phyloP scores from a whole-genome alignment of 2,113 vertebrate species.

The Gavia stellata region DNA sequence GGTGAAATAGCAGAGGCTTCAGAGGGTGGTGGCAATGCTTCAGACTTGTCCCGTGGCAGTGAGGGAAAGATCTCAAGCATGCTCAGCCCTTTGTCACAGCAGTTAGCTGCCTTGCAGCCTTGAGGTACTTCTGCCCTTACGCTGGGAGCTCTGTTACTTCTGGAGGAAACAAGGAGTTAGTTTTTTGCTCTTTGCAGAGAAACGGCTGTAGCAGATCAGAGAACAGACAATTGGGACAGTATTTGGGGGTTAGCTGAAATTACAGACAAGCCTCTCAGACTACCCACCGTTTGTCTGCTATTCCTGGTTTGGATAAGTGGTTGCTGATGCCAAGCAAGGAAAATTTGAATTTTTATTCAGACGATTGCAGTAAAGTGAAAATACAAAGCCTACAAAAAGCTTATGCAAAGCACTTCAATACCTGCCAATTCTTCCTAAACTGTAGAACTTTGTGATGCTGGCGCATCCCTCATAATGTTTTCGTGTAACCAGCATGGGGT shows the following conservation, averaged over 20 bases:
- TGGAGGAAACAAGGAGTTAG: neutral
- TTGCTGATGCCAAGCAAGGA: neutral
- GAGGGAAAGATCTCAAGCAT: neutral
- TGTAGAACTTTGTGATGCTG: neutral
- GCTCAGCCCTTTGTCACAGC: neutral
- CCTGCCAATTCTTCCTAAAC: neutral
- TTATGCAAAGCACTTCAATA: neutral
- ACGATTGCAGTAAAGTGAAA: neutral
- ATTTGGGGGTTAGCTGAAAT: neutral
- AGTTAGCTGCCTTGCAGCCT: neutral
- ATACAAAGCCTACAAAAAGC: neutral
- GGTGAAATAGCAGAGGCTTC: slow-evolving; percentile 63
- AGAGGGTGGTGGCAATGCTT: neutral
- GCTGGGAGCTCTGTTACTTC: neutral
- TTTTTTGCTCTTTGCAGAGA: neutral
- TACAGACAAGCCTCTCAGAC: neutral
- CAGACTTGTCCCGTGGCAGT: neutral
- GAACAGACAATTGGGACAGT: neutral
- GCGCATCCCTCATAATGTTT: neutral
- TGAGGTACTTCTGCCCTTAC: neutral
- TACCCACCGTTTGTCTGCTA: neutral
- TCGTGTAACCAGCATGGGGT: neutral
- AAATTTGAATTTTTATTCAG: neutral
- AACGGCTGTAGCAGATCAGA: neutral
- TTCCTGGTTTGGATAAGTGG: neutral